phyloP scores from a whole-genome alignment of 2,888 invertebrate genomes.

The Brenthis hecate region DNA sequence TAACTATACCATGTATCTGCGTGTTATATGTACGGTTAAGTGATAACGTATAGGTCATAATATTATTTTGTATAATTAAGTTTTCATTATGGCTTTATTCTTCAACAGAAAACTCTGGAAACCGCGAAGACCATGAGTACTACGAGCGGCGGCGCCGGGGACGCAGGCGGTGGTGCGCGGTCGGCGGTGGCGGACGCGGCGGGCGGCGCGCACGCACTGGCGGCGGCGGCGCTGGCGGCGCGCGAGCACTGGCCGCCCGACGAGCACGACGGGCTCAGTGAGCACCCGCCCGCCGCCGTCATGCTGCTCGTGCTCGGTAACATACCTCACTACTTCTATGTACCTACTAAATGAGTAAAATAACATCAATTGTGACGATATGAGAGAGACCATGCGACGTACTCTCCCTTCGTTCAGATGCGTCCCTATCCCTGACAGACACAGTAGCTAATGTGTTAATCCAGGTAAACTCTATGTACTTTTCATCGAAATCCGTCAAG shows the following conservation, averaged over 20 bases:
- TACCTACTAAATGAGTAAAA: no score
- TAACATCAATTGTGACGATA: no score
- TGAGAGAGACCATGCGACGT: no score
- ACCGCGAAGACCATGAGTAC: constrained; percentile 23
- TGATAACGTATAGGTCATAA: no score
- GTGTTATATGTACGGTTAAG: no score
- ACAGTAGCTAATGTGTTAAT: no score
- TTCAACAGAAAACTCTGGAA: constrained; percentile 1
- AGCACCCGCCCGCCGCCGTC: constrained; percentile 90
- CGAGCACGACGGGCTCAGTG: constrained; percentile 85
- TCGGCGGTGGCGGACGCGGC: constrained; percentile 26
- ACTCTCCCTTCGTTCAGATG: no score
- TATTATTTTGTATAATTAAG: no score
- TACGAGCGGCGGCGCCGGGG: constrained; percentile 22
- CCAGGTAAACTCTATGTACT: background rate
- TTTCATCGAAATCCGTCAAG: background rate
- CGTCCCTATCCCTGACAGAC: no score
- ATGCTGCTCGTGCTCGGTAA: constrained; percentile 89
- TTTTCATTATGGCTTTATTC: no score
- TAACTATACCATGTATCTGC: no score
- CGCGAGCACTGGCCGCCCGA: constrained; percentile 65
- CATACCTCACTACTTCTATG: no score
- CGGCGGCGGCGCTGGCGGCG: constrained; percentile 38
- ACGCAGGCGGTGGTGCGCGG: constrained; percentile 20
- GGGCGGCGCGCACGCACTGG: constrained; percentile 20